These are phyloP conservation scores for Nomada ruficornis DNA, from an alignment of 2,888 invertebrate species.

Conservation along the genomic window DNA sequence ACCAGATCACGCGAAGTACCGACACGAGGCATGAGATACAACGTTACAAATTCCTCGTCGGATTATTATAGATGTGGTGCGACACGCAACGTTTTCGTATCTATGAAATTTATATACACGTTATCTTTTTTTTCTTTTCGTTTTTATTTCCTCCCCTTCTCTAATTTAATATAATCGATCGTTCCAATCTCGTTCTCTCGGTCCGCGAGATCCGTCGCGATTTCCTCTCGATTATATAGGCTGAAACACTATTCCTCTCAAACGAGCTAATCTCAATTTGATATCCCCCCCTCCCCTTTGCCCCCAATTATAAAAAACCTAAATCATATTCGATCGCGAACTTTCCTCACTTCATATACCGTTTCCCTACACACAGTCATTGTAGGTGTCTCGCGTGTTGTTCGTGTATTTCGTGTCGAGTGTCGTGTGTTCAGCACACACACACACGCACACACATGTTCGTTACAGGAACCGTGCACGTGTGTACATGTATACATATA, in stretches of 20 bases:
- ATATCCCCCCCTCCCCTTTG: background rate
- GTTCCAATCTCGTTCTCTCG: background rate
- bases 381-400: constrained; percentile 37
- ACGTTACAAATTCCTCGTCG: constrained; percentile 36
- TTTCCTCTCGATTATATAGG: background rate
- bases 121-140: background rate
- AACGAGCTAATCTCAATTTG: background rate
- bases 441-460: background rate
- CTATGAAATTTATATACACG: constrained; percentile 75
- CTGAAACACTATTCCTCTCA: background rate
- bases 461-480: constrained; percentile 1
- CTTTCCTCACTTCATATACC: background rate
- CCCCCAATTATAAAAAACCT: no score
- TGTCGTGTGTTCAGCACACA: constrained; percentile 17
- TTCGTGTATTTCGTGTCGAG: constrained; percentile 16
- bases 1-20: constrained; percentile 42
- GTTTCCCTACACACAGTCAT: background rate
- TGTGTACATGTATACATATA: constrained; percentile 75
- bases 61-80: constrained; percentile 29
- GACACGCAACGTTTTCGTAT: constrained; percentile 44
- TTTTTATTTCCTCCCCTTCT: background rate
- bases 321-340: background rate
- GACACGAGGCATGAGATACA: constrained; percentile 44
- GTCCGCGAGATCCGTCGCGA: background rate
- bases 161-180: background rate